phyloP scores from a whole-genome alignment of 2,797 vertebrate species.

The Astyanax mexicanus region DNA sequence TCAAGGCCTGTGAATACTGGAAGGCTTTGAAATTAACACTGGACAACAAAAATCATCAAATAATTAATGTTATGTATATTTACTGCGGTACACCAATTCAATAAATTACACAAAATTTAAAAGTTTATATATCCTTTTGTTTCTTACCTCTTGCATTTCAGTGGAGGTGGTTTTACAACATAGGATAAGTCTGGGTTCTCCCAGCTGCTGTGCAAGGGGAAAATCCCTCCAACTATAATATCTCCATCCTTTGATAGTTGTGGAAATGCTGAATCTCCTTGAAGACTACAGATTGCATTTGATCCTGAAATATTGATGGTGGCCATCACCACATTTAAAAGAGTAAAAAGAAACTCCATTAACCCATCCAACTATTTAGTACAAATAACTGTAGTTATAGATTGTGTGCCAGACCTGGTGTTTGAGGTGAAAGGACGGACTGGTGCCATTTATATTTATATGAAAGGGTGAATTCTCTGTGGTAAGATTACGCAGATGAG shows the following conservation, averaged over 20 bases:
- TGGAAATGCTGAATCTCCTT: constrained; percentile 63
- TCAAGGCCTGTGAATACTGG: constrained; percentile 73
- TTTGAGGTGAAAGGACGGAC: background rate
- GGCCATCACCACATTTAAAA: constrained; percentile 44
- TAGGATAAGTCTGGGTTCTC: constrained; percentile 61
- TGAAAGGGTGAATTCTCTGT: background rate
- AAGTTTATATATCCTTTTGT: background rate
- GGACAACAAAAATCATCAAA: background rate
- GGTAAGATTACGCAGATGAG: no score
- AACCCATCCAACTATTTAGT: background rate
- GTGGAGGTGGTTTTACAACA: constrained; percentile 58
- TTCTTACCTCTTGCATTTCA: constrained; percentile 74
- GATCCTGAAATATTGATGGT: constrained; percentile 60
- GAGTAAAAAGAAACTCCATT: constrained; percentile 46
- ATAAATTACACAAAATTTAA: no score
- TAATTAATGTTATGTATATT: background rate
- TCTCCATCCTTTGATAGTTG: constrained; percentile 72
- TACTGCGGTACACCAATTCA: no score
- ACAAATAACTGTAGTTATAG: no score
- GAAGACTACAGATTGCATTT: constrained; percentile 60
- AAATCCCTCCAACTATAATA: constrained; percentile 73
- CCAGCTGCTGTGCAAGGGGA: constrained; percentile 75
- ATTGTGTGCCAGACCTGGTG: no score
- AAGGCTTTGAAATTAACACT: constrained; percentile 75
- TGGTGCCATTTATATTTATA: constrained; percentile 31